Conservation (phyloP, 1,140 invertebrate species). For the Coboldia fuscipes region DNA sequence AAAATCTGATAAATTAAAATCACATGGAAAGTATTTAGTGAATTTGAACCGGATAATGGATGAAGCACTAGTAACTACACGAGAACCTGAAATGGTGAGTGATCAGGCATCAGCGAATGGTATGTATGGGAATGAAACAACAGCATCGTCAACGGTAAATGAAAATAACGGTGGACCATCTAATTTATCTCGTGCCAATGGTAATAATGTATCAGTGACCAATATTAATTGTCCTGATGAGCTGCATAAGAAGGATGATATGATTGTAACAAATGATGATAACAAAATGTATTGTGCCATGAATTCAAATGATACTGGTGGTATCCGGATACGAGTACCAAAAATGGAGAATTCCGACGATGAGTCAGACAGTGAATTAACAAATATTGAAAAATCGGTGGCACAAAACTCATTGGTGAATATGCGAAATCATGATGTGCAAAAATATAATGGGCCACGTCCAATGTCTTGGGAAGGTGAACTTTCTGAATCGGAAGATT, state of each 20-base stretch:
- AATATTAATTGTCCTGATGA: conserved; percentile 17
- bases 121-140: no score
- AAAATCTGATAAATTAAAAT: no score
- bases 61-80: no score
- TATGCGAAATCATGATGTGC: background rate
- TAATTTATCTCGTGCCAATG: conserved; percentile 6
- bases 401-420: conserved; percentile 10
- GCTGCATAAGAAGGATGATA: background rate
- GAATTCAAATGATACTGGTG: background rate
- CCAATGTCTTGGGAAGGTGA: conserved; percentile 87
- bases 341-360: conserved; percentile 14
- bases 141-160: conserved; percentile 2
- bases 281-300: background rate
- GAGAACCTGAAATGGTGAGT: no score
- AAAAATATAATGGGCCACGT: conserved; percentile 21
- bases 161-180: background rate
- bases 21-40: no score
- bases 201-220: conserved; percentile 20
- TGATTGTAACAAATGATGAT: background rate
- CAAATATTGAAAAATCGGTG: conserved; percentile 17
- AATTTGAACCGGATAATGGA: no score
- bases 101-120: no score
- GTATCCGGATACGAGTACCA: conserved; percentile 13
- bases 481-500: conserved; percentile 45
- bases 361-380: conserved; percentile 15